Percentiles rank a stretch among this genome's conserved stretches.
phyloP scores from a whole-genome alignment of 2,888 invertebrate genomes.

The Philhelius pedissequus region DNA sequence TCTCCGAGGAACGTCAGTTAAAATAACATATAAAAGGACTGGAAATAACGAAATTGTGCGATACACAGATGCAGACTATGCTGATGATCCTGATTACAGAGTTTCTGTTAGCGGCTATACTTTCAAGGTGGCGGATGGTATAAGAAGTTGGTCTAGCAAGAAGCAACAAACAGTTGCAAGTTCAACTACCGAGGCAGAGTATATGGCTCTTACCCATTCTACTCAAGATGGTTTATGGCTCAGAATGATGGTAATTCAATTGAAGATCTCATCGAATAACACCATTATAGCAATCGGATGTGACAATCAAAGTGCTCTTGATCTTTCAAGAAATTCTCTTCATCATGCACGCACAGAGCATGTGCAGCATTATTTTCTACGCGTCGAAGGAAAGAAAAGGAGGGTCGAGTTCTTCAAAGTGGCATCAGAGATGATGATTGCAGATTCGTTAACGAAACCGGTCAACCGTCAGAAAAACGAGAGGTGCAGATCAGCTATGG shows the following conservation, averaged over 20 bases:
- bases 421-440: neutral
- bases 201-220: constrained; percentile 30
- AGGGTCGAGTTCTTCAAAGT: constrained; percentile 1
- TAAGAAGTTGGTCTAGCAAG: constrained; percentile 21
- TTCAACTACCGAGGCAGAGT: constrained; percentile 39
- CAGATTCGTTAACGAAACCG: constrained; percentile 22
- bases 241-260: constrained; percentile 3
- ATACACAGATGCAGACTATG: constrained; percentile 5
- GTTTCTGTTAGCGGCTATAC: neutral
- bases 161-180: constrained; percentile 37
- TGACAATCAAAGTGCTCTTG: constrained; percentile 24
- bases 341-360: constrained; percentile 9
- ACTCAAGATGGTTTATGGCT: constrained; percentile 33
- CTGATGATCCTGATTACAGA: neutral
- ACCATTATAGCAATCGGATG: constrained; percentile 11
- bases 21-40: constrained; percentile 7
- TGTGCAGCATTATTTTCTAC: constrained; percentile 24
- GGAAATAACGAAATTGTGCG: constrained; percentile 4
- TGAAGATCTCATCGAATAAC: constrained; percentile 9
- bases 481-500: neutral
- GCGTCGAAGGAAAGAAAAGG: constrained; percentile 10
- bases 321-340: constrained; percentile 20
- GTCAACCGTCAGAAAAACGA: too few relatives aligned
- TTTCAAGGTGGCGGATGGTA: constrained; percentile 7
- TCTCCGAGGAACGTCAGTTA: neutral